These are phyloP conservation scores for Hippopotamus amphibius DNA, from an alignment of 2,113 vertebrate genomes.

Conservation along the genomic window DNA sequence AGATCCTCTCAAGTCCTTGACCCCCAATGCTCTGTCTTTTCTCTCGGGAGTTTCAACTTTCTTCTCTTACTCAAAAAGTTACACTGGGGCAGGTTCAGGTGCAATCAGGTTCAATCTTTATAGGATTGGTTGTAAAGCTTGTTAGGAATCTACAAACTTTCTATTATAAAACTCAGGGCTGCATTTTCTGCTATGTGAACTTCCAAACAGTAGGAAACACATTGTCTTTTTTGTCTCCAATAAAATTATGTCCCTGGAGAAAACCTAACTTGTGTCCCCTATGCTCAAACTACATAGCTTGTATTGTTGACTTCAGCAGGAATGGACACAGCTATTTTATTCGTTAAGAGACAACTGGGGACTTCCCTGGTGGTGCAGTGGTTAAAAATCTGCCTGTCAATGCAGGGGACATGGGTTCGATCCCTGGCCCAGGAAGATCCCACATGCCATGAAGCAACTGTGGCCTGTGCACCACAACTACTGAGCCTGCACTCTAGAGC, in stretches of 20 bases:
- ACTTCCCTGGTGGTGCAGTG: too few relatives aligned
- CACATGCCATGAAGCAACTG: too few relatives aligned
- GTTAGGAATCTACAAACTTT: conserved; percentile 1
- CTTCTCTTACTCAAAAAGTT: conserved; percentile 42
- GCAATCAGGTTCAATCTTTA: neutral
- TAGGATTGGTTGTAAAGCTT: neutral
- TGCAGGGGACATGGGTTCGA: too few relatives aligned
- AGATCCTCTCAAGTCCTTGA: neutral
- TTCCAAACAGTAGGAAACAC: conserved; percentile 40
- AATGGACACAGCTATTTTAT: neutral
- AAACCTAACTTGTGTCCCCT: neutral
- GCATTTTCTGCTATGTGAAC: neutral
- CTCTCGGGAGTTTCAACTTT: neutral
- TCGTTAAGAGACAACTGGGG: neutral
- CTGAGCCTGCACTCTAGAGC: too few relatives aligned
- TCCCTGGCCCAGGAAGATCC: too few relatives aligned
- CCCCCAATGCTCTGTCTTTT: neutral
- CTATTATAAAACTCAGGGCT: neutral
- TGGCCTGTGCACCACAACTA: too few relatives aligned
- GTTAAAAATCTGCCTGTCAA: too few relatives aligned
- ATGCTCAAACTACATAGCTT: neutral
- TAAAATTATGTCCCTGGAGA: conserved; percentile 13
- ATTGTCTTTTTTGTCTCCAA: conserved; percentile 3
- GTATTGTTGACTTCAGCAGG: neutral
- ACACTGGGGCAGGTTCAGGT: neutral